phyloP scores from a whole-genome alignment of 1,140 invertebrate species.

The Trichomalopsis sarcophagae region DNA sequence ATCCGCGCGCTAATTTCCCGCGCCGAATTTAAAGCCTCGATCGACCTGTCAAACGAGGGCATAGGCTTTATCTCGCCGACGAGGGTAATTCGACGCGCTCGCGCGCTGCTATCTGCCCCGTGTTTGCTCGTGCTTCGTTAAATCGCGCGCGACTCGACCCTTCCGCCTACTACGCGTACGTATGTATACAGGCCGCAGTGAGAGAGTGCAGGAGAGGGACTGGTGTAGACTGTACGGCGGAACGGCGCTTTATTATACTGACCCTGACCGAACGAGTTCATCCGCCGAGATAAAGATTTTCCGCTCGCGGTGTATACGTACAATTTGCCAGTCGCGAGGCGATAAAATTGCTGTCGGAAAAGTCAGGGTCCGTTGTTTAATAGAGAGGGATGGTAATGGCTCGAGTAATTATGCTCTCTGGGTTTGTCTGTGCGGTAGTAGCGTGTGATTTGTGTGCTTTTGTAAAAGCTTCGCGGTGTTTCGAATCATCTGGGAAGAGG shows the following conservation, averaged over 20 bases:
- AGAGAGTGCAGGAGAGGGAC: background rate
- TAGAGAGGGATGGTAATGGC: background rate
- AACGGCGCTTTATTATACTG: background rate
- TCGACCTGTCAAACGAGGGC: background rate
- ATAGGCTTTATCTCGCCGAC: conserved; percentile 9
- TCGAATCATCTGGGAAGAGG: no score
- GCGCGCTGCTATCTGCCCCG: background rate
- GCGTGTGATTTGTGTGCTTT: no score
- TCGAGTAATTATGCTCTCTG: background rate
- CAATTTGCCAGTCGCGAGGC: background rate
- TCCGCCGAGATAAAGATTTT: background rate
- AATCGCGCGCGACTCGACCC: background rate
- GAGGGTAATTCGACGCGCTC: background rate
- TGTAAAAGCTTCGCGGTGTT: no score
- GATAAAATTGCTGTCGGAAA: background rate
- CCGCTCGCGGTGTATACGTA: background rate
- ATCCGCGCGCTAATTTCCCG: background rate
- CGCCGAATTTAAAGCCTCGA: background rate
- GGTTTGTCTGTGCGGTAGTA: background rate
- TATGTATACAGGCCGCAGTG: background rate
- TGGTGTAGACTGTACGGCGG: no score
- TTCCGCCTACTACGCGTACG: background rate
- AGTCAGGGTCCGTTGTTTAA: background rate
- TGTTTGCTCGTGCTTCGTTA: conserved; percentile 1
- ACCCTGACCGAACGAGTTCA: background rate